Conservation (phyloP, 2,888 invertebrate species). For the Diaprepes abbreviatus region DNA sequence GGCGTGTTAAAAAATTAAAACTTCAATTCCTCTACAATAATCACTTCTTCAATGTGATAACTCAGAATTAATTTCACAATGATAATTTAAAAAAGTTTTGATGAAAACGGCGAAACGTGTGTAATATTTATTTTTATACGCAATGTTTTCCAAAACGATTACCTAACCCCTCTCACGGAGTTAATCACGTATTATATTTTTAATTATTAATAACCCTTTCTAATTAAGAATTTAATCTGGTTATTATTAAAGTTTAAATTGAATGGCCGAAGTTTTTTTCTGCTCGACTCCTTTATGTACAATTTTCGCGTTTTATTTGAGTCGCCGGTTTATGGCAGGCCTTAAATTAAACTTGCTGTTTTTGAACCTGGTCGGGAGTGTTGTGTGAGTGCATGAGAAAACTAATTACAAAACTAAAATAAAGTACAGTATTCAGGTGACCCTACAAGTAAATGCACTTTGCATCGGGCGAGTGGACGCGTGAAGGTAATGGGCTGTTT, state of each 20-base stretch:
- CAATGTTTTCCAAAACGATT: no score
- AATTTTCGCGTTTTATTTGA: conserved; percentile 13
- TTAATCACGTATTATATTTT: no score
- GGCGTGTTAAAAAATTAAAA: no score
- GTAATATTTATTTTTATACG: no score
- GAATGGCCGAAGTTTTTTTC: not conserved
- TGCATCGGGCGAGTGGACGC: conserved; percentile 4
- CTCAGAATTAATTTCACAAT: no score
- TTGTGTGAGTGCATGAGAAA: conserved; percentile 21
- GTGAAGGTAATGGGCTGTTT: not conserved
- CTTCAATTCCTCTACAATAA: no score
- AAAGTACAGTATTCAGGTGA: conserved; percentile 21
- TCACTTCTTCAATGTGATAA: no score
- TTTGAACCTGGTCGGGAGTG: conserved; percentile 5
- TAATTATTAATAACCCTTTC: not conserved
- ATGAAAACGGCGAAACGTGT: no score
- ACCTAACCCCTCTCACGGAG: no score
- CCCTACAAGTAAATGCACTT: conserved; percentile 34
- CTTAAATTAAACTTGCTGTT: conserved; percentile 27
- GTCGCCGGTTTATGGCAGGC: conserved; percentile 8
- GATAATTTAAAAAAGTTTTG: no score
- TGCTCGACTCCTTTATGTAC: not conserved
- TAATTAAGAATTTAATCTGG: not conserved
- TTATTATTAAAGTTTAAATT: not conserved
- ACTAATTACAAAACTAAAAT: conserved; percentile 40